These are phyloP conservation scores for Apis dorsata DNA, from an alignment of 1,140 invertebrate species.

Conservation along the genomic window DNA sequence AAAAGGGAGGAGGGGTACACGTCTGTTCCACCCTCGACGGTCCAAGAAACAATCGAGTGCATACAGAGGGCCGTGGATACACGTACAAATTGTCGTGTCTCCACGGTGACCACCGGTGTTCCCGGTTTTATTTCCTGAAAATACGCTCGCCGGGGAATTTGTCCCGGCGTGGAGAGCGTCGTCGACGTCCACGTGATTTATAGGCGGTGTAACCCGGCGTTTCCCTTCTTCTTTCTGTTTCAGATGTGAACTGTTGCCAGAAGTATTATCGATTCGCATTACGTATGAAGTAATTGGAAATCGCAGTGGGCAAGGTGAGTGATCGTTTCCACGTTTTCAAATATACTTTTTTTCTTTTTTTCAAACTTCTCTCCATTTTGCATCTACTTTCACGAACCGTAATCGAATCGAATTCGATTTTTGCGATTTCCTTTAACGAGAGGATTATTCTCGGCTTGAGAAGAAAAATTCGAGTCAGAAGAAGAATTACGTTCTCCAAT, in stretches of 20 bases:
- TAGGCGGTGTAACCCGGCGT: constrained; percentile 16
- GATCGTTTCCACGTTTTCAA: not conserved
- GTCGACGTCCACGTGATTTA: constrained; percentile 37
- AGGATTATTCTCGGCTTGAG: too few relatives aligned
- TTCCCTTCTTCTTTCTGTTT: constrained; percentile 42
- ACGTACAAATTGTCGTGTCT: constrained; percentile 43
- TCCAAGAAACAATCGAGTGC: constrained; percentile 40
- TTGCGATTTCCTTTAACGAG: too few relatives aligned
- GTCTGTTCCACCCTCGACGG: not conserved
- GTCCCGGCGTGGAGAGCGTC: constrained; percentile 27
- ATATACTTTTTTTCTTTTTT: not conserved
- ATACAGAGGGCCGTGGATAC: not conserved
- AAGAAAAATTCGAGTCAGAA: too few relatives aligned
- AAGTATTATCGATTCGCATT: constrained; percentile 65
- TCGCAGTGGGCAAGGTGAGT: constrained; percentile 58
- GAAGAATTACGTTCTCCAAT: too few relatives aligned
- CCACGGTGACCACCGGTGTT: constrained; percentile 21
- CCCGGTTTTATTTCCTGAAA: constrained; percentile 39
- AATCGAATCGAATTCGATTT: not conserved
- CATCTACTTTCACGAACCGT: not conserved
- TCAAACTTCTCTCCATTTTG: too few relatives aligned
- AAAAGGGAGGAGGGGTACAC: not conserved
- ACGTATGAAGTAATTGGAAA: constrained; percentile 55
- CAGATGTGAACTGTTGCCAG: constrained; percentile 64
- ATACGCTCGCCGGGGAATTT: constrained; percentile 39